Evolutionary conservation across 2,797 vertebrate species (phyloP).

Genomic region (Zenarchopterus dispar): DNA sequence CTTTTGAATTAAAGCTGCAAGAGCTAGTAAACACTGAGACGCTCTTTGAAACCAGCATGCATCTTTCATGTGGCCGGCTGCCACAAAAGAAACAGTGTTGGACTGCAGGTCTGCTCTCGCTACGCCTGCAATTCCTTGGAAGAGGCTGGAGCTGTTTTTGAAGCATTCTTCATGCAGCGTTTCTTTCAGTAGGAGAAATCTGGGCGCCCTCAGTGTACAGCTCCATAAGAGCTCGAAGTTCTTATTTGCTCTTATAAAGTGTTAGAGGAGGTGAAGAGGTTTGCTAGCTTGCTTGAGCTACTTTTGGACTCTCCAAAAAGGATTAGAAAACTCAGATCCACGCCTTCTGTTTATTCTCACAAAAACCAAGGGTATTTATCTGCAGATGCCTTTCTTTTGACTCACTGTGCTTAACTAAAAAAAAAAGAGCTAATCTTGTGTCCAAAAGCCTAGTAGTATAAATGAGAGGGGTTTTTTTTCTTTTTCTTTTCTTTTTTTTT

Average conservation of each 20-base stretch:
- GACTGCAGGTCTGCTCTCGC: constrained; percentile 26
- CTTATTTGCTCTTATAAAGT: background rate
- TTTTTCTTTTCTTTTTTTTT: background rate
- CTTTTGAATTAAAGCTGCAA: constrained; percentile 34
- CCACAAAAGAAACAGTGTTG: constrained; percentile 21
- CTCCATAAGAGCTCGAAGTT: background rate
- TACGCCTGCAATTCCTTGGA: constrained; percentile 59
- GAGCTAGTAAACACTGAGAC: constrained; percentile 9
- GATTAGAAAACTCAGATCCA: constrained; percentile 17
- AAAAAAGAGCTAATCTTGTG: background rate
- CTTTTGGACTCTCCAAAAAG: constrained; percentile 1
- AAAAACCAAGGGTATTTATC: constrained; percentile 7
- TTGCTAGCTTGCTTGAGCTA: background rate
- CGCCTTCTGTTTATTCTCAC: constrained; percentile 1
- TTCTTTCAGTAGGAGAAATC: constrained; percentile 54
- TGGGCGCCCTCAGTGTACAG: constrained; percentile 44
- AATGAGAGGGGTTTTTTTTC: too few relatives aligned
- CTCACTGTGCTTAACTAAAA: background rate
- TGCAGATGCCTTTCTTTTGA: constrained; percentile 6
- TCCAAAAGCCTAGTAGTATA: background rate
- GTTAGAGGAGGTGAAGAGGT: background rate
- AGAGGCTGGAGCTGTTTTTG: constrained; percentile 42
- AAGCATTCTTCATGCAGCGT: constrained; percentile 22
- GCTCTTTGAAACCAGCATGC: constrained; percentile 27
- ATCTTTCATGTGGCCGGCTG: constrained; percentile 21